Evolutionary conservation across 2,888 invertebrate species (phyloP).

Genomic region (Pristionchus mayeri): DNA sequence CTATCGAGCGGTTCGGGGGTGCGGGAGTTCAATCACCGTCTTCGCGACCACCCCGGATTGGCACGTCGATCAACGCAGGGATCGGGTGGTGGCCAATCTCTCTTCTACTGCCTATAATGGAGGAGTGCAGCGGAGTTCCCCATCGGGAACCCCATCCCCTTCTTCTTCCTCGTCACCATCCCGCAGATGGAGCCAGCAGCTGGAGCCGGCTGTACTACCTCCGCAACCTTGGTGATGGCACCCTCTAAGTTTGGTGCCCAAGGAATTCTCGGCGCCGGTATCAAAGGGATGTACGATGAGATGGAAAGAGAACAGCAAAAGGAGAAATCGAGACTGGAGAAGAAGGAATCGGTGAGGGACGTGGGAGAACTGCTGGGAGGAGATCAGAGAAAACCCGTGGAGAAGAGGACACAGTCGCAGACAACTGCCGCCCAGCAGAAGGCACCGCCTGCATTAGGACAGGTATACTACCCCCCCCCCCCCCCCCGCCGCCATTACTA

Average conservation of each 20-base stretch:
- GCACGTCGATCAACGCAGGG: neutral
- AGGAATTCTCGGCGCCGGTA: conserved; percentile 36
- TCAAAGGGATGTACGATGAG: conserved; percentile 32
- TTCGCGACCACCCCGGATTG: neutral
- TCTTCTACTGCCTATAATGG: too few species aligned
- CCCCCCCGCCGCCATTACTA: too few species aligned
- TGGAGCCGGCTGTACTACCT: neutral
- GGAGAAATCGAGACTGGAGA: neutral
- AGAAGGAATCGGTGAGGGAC: conserved; percentile 14
- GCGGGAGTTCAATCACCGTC: neutral
- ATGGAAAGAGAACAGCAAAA: neutral
- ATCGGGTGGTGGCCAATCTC: neutral
- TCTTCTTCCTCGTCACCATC: neutral
- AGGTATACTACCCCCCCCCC: neutral
- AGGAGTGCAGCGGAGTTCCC: neutral
- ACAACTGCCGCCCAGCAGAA: neutral
- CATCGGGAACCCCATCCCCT: neutral
- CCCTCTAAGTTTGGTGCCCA: neutral
- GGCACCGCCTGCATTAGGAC: neutral
- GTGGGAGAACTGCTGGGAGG: neutral
- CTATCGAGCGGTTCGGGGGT: conserved; percentile 43
- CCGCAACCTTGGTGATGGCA: neutral
- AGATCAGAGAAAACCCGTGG: neutral
- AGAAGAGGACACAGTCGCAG: neutral
- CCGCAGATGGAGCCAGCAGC: neutral